phyloP scores from a whole-genome alignment of 2,888 invertebrate species.

The Gymnoscelis rufifasciata region DNA sequence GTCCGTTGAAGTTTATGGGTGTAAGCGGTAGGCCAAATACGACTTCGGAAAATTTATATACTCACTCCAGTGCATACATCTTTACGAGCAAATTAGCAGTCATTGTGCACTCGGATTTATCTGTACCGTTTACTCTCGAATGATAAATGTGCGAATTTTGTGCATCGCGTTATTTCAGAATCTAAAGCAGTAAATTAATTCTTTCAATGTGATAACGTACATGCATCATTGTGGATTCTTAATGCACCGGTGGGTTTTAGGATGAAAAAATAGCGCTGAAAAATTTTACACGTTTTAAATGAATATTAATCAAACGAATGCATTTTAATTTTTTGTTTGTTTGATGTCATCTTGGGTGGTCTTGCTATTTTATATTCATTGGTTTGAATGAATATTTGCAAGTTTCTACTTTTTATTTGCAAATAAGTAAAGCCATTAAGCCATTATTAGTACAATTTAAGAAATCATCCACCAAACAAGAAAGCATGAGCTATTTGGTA shows the following conservation, averaged over 20 bases:
- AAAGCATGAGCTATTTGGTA: no score
- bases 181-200: conserved; percentile 24
- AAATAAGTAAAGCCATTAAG: no score
- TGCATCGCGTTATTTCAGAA: conserved; percentile 32
- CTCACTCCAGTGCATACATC: conserved; percentile 68
- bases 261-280: conserved; percentile 2
- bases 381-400: no score
- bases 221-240: conserved; percentile 15
- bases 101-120: conserved; percentile 74
- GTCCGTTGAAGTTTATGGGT: conserved; percentile 75
- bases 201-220: conserved; percentile 21
- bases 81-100: conserved; percentile 77
- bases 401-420: no score
- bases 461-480: no score
- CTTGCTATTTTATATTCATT: not conserved
- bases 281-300: conserved; percentile 6
- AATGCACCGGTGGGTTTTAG: conserved; percentile 14
- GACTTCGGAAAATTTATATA: conserved; percentile 72
- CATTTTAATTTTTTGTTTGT: not conserved
- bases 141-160: conserved; percentile 70
- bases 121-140: conserved; percentile 52
- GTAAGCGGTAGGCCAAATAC: conserved; percentile 76
- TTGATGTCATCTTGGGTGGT: not conserved
- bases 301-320: not conserved
- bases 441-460: no score